Percentiles rank a stretch among this genome's conserved stretches.
Conservation (phyloP, 2,797 vertebrate species). For the Austrolebias charrua region DNA sequence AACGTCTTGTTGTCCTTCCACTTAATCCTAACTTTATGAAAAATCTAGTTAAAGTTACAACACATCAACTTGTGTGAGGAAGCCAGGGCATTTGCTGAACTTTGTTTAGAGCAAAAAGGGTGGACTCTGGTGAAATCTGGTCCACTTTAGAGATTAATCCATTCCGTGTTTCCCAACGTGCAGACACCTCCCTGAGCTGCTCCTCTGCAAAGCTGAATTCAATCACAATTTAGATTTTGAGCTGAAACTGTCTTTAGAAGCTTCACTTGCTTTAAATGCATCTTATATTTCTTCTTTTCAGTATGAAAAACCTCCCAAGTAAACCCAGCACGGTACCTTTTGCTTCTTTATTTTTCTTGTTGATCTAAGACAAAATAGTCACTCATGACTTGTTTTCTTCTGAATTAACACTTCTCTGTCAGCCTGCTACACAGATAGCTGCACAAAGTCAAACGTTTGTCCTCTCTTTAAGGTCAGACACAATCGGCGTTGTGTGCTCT, state of each 20-base stretch:
- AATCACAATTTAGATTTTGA: conserved; percentile 57
- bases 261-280: not conserved
- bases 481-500: conserved; percentile 65
- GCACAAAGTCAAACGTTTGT: conserved; percentile 56
- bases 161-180: conserved; percentile 57
- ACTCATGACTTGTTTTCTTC: not conserved
- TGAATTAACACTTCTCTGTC: not conserved
- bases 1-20: not conserved
- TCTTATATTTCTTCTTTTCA: not conserved
- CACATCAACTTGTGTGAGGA: not conserved
- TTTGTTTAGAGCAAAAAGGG: not conserved
- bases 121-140: conserved; percentile 24
- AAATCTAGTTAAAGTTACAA: not conserved
- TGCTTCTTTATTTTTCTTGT: not conserved
- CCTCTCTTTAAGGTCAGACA: conserved; percentile 64
- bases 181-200: conserved; percentile 43
- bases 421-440: not conserved
- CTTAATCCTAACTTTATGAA: not conserved
- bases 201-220: conserved; percentile 59
- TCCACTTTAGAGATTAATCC: conserved; percentile 34
- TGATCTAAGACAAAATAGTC: conserved; percentile 2
- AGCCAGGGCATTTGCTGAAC: not conserved
- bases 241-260: conserved; percentile 1
- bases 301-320: not conserved
- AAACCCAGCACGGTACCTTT: not conserved